A percentile compares a stretch with the other conserved stretches of the same genome.
These are phyloP conservation scores for Calidris pygmaea DNA, from an alignment of 2,113 vertebrate genomes.

Conservation along the genomic window DNA sequence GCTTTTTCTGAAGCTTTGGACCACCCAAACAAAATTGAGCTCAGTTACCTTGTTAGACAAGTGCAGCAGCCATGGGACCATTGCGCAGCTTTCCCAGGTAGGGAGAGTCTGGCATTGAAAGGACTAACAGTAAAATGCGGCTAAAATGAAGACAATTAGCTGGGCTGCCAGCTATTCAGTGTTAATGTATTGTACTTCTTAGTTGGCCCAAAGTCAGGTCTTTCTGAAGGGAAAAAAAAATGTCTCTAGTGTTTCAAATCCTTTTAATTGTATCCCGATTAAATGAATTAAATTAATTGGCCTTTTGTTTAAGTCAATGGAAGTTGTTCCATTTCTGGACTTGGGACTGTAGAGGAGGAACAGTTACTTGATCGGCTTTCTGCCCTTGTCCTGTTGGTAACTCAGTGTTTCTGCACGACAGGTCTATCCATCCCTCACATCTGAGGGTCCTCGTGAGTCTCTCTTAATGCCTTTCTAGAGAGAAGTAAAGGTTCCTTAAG, in stretches of 20 bases:
- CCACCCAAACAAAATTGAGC: neutral
- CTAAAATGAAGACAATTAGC: neutral
- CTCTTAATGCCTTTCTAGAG: neutral
- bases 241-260: neutral
- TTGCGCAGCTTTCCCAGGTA: no score
- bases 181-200: neutral
- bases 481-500: neutral
- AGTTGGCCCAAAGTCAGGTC: neutral
- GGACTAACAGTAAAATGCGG: rapidly evolving
- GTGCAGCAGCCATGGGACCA: no score
- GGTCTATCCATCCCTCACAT: neutral
- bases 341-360: neutral
- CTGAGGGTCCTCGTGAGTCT: neutral
- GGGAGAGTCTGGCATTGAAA: no score
- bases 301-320: neutral
- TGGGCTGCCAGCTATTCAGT: neutral
- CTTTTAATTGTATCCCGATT: neutral
- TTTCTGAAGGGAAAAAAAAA: neutral
- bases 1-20: neutral
- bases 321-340: neutral
- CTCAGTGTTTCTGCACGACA: rapidly evolving
- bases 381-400: neutral
- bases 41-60: no score
- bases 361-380: neutral
- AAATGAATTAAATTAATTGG: neutral